Evolutionary conservation across 2,113 vertebrate genomes (phyloP).

Genomic region (Budorcas taxicolor): DNA sequence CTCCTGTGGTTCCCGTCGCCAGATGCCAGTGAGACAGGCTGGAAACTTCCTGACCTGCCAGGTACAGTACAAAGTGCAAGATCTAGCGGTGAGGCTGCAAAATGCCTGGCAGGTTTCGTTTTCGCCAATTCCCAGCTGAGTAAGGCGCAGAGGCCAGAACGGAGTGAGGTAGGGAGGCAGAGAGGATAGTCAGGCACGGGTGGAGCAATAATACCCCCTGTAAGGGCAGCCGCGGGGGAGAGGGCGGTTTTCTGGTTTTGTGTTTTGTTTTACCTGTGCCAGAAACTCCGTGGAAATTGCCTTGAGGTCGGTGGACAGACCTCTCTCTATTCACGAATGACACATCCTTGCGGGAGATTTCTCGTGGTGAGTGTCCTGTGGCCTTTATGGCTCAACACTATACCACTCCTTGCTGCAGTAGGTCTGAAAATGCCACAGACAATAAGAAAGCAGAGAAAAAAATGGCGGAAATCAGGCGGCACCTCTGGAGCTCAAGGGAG

Average conservation of each 20-base stretch:
- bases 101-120: neutral
- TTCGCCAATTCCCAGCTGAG: neutral
- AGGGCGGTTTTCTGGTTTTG: neutral
- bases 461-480: neutral
- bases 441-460: neutral
- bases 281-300: neutral
- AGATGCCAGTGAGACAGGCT: neutral
- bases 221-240: neutral
- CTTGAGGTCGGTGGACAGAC: neutral
- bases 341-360: neutral
- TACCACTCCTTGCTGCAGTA: neutral
- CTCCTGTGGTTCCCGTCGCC: neutral
- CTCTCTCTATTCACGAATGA: neutral
- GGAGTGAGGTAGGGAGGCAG: neutral
- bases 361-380: neutral
- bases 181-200: neutral
- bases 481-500: neutral
- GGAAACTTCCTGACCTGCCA: neutral
- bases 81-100: neutral
- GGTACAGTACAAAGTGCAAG: neutral
- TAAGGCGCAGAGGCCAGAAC: neutral
- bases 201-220: rapidly evolving
- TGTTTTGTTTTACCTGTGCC: neutral
- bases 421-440: neutral
- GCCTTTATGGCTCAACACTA: neutral